Conservation (phyloP, 1,140 invertebrate genomes). For the Drosophila sulfurigaster region DNA sequence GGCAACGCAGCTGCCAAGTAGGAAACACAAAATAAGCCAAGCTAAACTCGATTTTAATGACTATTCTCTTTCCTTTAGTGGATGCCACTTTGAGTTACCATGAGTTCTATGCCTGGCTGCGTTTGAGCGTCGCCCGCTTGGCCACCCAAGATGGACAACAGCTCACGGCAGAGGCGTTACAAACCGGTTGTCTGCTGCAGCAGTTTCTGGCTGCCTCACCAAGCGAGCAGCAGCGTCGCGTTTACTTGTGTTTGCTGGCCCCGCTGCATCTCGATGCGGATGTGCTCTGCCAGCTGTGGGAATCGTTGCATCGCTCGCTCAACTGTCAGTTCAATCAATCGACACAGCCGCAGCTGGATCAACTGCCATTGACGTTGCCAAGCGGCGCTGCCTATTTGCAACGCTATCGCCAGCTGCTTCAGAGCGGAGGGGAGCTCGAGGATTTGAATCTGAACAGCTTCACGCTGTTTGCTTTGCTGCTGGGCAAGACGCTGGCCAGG, state of each 20-base stretch:
- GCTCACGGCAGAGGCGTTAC: slow-evolving; percentile 10
- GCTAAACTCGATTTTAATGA: background rate
- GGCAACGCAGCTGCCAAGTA: slow-evolving; percentile 23
- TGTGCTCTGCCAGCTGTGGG: slow-evolving; percentile 77
- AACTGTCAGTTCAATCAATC: slow-evolving; percentile 62
- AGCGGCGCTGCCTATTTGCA: slow-evolving; percentile 72
- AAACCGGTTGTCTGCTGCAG: slow-evolving; percentile 42
- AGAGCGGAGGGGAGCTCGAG: slow-evolving; percentile 36
- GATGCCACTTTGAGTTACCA: slow-evolving; percentile 34
- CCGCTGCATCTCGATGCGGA: slow-evolving; percentile 66
- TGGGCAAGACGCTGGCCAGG: slow-evolving; percentile 66
- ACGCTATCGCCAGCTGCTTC: slow-evolving; percentile 62
- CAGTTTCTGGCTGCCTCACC: slow-evolving; percentile 70
- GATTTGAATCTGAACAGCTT: slow-evolving; percentile 80
- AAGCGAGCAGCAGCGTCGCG: slow-evolving; percentile 73
- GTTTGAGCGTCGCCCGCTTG: slow-evolving; percentile 52
- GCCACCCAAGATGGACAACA: slow-evolving; percentile 12
- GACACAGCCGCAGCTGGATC: slow-evolving; percentile 59
- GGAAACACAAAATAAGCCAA: background rate
- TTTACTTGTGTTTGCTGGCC: slow-evolving; percentile 63
- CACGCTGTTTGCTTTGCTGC: slow-evolving; percentile 65
- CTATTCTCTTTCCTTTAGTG: background rate
- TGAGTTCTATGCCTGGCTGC: slow-evolving; percentile 68
- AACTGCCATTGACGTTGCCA: slow-evolving; percentile 54
- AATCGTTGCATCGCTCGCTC: slow-evolving; percentile 76